phyloP scores from a whole-genome alignment of 2,113 vertebrate genomes.

The Fukomys damarensis region DNA sequence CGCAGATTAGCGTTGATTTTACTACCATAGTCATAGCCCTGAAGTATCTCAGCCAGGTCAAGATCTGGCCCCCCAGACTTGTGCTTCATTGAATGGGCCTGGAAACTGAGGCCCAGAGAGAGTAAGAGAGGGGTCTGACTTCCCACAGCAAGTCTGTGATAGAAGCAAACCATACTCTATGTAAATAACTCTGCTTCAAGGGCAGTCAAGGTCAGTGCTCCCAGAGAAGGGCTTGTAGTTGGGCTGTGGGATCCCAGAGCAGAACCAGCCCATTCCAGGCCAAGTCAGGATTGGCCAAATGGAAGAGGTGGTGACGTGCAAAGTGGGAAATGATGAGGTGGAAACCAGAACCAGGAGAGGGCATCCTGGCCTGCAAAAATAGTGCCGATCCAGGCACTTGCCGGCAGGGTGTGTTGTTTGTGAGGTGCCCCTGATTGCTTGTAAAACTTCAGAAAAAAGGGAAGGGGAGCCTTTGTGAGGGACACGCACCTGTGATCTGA shows the following conservation, averaged over 20 bases:
- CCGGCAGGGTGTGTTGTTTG: too few relatives aligned
- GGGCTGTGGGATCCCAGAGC: neutral
- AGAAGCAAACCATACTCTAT: neutral
- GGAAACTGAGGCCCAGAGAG: neutral
- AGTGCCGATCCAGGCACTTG: neutral
- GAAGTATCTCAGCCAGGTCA: too few relatives aligned
- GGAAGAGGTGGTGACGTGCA: neutral
- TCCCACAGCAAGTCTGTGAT: neutral
- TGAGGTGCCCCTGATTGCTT: neutral
- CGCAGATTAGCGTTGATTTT: neutral
- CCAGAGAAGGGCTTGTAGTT: accelerated
- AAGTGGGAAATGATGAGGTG: neutral
- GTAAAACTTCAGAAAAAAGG: neutral
- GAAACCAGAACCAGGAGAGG: neutral
- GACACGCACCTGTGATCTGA: neutral
- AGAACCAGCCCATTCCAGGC: neutral
- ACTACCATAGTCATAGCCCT: neutral
- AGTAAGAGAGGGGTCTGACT: accelerated
- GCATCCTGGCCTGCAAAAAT: neutral
- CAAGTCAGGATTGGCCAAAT: neutral
- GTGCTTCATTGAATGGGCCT: neutral
- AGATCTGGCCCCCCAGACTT: neutral
- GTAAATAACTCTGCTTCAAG: neutral
- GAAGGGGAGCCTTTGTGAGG: neutral
- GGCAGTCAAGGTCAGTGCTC: neutral